Percentiles rank a stretch among this genome's conserved stretches.
These are phyloP conservation scores for Dendrocopos noguchii DNA, from an alignment of 2,113 vertebrate species.

Conservation along the genomic window DNA sequence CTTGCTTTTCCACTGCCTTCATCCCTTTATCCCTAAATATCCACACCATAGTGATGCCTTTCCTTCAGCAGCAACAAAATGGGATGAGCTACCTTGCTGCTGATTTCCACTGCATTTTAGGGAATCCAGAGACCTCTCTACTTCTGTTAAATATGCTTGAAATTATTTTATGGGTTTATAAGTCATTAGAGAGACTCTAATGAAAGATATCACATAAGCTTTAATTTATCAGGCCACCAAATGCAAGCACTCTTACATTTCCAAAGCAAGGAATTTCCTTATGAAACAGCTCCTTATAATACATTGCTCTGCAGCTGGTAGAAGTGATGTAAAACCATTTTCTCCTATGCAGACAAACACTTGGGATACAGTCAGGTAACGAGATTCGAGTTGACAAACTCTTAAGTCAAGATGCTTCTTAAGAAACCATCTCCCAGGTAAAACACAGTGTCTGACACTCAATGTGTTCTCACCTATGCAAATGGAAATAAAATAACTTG, in stretches of 20 bases:
- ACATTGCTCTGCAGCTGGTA: background rate
- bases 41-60: background rate
- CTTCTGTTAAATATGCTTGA: background rate
- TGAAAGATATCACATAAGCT: background rate
- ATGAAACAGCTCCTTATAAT: background rate
- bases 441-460: background rate
- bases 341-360: background rate
- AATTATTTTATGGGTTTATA: background rate
- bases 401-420: background rate
- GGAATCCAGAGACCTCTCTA: background rate
- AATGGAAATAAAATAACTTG: conserved; percentile 3
- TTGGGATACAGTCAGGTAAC: background rate
- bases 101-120: background rate
- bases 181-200: background rate
- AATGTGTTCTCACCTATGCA: background rate
- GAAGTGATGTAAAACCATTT: background rate
- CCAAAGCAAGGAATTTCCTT: background rate
- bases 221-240: background rate
- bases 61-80: background rate
- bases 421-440: background rate
- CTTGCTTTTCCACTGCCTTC: background rate
- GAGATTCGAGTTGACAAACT: background rate
- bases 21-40: background rate
- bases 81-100: background rate
- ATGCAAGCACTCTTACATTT: background rate